Conservation (phyloP, 1,140 invertebrate genomes). For the Drosophila guanche region DNA sequence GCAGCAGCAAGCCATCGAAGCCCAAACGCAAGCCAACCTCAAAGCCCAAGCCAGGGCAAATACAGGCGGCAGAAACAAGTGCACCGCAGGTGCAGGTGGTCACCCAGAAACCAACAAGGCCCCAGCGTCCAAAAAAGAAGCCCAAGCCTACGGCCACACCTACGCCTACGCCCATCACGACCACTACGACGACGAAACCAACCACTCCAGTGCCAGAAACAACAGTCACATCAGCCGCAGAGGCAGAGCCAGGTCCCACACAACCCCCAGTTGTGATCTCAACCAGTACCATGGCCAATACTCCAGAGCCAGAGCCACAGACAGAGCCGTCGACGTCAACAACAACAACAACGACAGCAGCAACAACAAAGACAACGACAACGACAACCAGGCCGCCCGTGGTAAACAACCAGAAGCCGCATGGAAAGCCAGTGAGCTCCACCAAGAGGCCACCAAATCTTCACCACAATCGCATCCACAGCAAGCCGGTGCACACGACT, state of each 20-base stretch:
- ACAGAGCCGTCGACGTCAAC: slow-evolving; percentile 36
- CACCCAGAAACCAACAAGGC: slow-evolving; percentile 46
- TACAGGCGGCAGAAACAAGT: slow-evolving; percentile 12
- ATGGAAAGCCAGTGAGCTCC: slow-evolving; percentile 20
- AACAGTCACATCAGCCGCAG: slow-evolving; percentile 36
- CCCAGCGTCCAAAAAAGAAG: slow-evolving; percentile 56
- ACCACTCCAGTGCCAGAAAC: slow-evolving; percentile 20
- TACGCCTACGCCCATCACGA: slow-evolving; percentile 26
- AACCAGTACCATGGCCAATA: slow-evolving; percentile 60
- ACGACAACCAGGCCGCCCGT: slow-evolving; percentile 70
- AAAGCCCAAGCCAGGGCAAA: slow-evolving; percentile 48
- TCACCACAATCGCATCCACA: slow-evolving; percentile 53
- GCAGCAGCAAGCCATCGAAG: slow-evolving; percentile 43
- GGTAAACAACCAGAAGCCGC: slow-evolving; percentile 57
- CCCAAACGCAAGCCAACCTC: slow-evolving; percentile 71
- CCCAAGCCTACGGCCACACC: slow-evolving; percentile 50
- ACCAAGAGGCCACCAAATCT: slow-evolving; percentile 30
- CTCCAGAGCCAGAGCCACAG: slow-evolving; percentile 55
- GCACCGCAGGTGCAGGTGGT: slow-evolving; percentile 30
- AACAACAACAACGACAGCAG: background rate
- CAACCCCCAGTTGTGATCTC: slow-evolving; percentile 35
- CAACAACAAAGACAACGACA: slow-evolving; percentile 9
- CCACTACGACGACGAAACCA: slow-evolving; percentile 11
- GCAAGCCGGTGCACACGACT: slow-evolving; percentile 49
- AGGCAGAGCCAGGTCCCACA: slow-evolving; percentile 66